Conservation (phyloP, 1,140 invertebrate genomes). For the Rhynchophorus ferrugineus region DNA sequence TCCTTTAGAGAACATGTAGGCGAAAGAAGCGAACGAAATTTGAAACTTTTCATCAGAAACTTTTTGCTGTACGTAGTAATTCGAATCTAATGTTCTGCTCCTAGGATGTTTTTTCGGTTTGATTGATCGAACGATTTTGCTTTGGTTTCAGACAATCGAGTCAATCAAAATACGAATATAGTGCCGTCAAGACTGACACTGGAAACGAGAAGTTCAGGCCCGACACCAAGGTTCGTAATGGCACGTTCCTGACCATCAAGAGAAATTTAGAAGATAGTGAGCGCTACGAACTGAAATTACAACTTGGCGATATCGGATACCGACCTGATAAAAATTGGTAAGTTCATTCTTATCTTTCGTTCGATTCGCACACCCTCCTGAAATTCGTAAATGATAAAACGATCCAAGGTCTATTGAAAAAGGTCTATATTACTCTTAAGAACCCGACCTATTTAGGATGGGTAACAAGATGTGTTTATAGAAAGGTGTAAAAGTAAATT, state of each 20-base stretch:
- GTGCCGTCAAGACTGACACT: constrained; percentile 53
- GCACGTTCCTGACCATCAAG: constrained; percentile 54
- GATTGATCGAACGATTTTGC: too few relatives aligned
- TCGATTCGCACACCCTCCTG: background rate
- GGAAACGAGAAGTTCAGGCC: constrained; percentile 55
- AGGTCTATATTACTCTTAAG: too few relatives aligned
- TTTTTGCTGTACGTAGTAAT: too few relatives aligned
- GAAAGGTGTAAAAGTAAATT: too few relatives aligned
- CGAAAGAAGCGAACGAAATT: too few relatives aligned
- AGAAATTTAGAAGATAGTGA: constrained; percentile 56
- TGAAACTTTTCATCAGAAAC: too few relatives aligned
- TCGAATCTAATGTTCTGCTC: too few relatives aligned
- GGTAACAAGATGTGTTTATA: too few relatives aligned
- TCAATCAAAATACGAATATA: constrained; percentile 59
- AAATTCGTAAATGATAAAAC: background rate
- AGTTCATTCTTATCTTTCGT: background rate
- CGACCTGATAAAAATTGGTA: constrained; percentile 77
- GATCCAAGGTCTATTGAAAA: too few relatives aligned
- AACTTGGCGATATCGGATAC: constrained; percentile 73
- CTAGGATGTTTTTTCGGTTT: too few relatives aligned
- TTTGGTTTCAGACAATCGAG: constrained; percentile 37
- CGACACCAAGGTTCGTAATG: constrained; percentile 55
- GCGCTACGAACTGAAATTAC: constrained; percentile 66
- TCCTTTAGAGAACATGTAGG: too few relatives aligned
- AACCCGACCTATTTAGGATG: too few relatives aligned